Conservation (phyloP, 1,140 invertebrate genomes). For the Araneus ventricosus region DNA sequence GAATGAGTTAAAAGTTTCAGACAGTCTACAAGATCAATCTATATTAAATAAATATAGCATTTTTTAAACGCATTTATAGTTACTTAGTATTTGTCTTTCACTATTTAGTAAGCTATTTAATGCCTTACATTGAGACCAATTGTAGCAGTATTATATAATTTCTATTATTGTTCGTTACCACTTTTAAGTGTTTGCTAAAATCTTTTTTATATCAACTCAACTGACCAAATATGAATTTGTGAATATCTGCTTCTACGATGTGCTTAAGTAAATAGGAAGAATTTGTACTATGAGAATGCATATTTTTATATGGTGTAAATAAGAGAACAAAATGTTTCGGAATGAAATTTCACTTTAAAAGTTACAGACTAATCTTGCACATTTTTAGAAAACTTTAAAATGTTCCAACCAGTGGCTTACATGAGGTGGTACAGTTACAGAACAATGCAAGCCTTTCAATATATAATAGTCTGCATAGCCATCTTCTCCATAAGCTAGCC, state of each 20-base stretch:
- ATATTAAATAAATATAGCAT: background rate
- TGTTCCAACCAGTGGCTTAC: background rate
- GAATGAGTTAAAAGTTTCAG: background rate
- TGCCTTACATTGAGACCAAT: background rate
- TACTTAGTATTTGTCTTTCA: background rate
- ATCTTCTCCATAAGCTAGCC: too few relatives aligned
- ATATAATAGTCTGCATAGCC: too few relatives aligned
- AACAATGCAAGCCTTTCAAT: too few relatives aligned
- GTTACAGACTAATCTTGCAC: background rate
- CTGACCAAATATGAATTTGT: slow-evolving; percentile 23
- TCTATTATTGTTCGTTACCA: background rate
- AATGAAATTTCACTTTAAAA: slow-evolving; percentile 9
- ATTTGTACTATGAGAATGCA: slow-evolving; percentile 6
- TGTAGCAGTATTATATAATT: background rate
- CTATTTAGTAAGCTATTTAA: background rate
- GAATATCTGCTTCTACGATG: background rate
- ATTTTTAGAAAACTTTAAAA: background rate
- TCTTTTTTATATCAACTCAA: background rate
- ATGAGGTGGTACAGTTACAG: too few relatives aligned
- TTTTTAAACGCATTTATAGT: background rate
- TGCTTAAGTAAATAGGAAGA: background rate
- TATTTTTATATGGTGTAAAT: slow-evolving; percentile 26
- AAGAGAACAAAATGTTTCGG: background rate
- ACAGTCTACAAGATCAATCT: background rate
- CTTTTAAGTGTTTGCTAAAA: background rate